These are phyloP conservation scores for Actinia equina DNA, from an alignment of 64 coral and sea anemone genomes.

Conservation along the genomic window DNA sequence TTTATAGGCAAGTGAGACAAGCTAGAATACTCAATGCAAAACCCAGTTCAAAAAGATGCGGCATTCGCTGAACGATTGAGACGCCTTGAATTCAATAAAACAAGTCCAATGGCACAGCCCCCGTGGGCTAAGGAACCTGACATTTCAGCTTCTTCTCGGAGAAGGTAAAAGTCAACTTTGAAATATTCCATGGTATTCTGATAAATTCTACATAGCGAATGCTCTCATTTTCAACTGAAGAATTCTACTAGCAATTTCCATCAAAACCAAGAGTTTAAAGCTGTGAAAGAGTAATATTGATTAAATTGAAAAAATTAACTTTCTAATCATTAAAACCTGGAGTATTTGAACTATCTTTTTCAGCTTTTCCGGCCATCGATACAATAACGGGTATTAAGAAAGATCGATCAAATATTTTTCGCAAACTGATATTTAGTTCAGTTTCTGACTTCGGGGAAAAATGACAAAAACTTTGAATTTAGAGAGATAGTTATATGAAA, in stretches of 20 bases:
- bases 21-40: not conserved
- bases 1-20: not conserved
- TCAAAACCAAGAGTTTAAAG: not conserved
- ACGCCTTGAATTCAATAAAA: conserved; percentile 2
- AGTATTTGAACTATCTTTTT: not conserved
- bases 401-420: not conserved
- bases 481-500: too few relatives aligned
- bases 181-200: not conserved
- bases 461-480: not conserved
- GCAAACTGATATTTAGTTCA: not conserved
- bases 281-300: not conserved
- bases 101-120: not conserved
- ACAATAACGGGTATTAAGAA: not conserved
- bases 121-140: conserved; percentile 25
- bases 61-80: conserved; percentile 23
- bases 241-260: too few relatives aligned
- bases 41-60: conserved; percentile 11
- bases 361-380: not conserved
- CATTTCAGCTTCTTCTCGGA: not conserved
- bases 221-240: not conserved
- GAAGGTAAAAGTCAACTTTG: not conserved
- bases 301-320: not conserved
- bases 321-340: not conserved
- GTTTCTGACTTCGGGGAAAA: not conserved
- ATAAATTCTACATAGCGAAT: not conserved